Conservation (phyloP, 2,797 vertebrate species). For the Syndactyla subalaris region DNA sequence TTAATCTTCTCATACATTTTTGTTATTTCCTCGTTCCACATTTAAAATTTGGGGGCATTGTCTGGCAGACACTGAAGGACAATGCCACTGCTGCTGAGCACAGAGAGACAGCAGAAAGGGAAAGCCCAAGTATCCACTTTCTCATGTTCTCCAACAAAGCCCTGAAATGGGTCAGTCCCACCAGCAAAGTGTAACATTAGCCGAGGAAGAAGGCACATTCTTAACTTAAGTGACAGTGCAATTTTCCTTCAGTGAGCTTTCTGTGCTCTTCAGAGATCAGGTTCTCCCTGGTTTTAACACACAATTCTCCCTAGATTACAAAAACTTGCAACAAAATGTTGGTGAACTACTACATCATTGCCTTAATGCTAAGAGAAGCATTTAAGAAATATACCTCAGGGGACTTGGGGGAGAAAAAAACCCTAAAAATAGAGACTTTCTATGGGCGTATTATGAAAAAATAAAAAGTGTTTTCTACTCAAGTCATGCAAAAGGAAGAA, state of each 20-base stretch:
- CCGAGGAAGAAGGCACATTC: neutral
- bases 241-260: neutral
- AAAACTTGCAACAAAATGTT: neutral
- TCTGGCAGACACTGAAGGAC: neutral
- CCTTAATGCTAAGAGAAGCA: neutral
- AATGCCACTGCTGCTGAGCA: neutral
- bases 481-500: constrained; percentile 53
- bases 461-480: constrained; percentile 33
- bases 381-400: neutral
- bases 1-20: neutral
- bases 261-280: neutral
- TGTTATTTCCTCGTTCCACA: neutral
- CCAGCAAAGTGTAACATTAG: neutral
- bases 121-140: neutral
- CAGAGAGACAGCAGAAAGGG: neutral
- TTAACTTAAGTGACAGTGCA: neutral
- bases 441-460: neutral
- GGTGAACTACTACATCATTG: neutral
- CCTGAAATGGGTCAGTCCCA: neutral
- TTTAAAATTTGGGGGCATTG: neutral
- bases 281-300: neutral
- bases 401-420: neutral
- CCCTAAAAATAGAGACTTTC: neutral
- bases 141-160: neutral
- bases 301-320: neutral